Evolutionary conservation across 2,888 invertebrate species (phyloP), one percentile per base, ranked within the genome.

Genomic region (Andrena chrysosceles): DNA sequence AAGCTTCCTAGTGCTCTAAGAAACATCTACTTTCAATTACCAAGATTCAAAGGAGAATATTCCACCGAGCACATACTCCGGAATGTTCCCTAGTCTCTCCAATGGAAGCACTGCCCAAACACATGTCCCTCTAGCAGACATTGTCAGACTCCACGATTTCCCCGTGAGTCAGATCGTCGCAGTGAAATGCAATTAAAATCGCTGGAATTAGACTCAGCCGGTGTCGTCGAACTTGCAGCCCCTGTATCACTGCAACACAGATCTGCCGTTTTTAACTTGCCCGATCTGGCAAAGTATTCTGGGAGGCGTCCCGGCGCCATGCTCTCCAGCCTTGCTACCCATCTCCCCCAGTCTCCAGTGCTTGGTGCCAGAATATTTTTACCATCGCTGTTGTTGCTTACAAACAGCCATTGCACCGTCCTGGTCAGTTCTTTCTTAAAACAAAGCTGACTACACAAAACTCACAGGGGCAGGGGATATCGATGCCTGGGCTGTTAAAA

Each of bases 161-260:
- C 77, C 83, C 31, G 66, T 81, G 83, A 81, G 72, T 83, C 81
- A 60, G 77, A 56, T 54, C 13, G 71, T 54, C 49, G 10, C 54
- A 60, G 33, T 26, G 64, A 77, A 66, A 62, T 77, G 72, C 77
- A 75, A 84, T 84, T 49, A 74, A 74, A 84, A 84, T 84, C 63
- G 62, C 83, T 82, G 76, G 77, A 83, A 83, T 83, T 81, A 83
- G 83, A 77, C 72, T 33, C 5, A 2, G 48, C 26, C 29, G 64
- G 77, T 29, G 83, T 83, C 83, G 77, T 72, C 81, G 83, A 69
- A 77, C 77, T 76, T 72, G 42, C 54, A 56, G 33, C 71, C 52
- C 76, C 75, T 62, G 75, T 63, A 54, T 68, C 76, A 68, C 42
- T 60, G 31, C 23, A 59, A 33, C 67, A 23, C 48, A 8, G 60